Conservation (phyloP, 2,113 vertebrate genomes). For the Thermophis baileyi region DNA sequence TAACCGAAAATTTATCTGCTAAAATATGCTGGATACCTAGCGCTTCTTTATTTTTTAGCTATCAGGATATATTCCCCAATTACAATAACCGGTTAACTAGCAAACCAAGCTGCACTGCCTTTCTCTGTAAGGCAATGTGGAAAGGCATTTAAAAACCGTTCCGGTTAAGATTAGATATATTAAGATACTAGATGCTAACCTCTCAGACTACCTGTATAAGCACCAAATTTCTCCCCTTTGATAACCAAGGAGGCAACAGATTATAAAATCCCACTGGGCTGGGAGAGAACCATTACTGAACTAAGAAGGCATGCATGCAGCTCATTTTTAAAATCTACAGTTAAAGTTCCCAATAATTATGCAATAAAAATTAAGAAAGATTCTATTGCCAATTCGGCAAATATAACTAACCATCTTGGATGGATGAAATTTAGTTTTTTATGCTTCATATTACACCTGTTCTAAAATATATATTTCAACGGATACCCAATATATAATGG, state of each 20-base stretch:
- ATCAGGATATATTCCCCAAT: not conserved
- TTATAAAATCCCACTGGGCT: not conserved
- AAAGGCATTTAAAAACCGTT: not conserved
- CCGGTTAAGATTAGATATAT: not conserved
- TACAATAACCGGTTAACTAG: not conserved
- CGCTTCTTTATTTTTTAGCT: not conserved
- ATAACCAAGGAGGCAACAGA: not conserved
- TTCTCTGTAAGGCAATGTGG: not conserved
- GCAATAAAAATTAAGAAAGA: not conserved
- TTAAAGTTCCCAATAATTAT: not conserved
- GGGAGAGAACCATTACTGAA: not conserved
- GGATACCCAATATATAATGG: not conserved
- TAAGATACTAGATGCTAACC: not conserved
- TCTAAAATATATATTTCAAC: not conserved
- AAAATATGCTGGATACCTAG: not conserved
- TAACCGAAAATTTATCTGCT: not conserved
- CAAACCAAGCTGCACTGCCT: not conserved
- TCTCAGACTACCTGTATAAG: not conserved
- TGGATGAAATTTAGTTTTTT: not conserved
- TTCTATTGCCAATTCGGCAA: not conserved
- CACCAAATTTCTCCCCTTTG: not conserved
- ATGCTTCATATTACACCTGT: not conserved
- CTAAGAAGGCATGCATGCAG: not conserved
- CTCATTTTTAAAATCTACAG: not conserved
- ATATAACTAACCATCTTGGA: not conserved